These are phyloP conservation scores for Drosophila sp. DNA, from an alignment of 1,140 invertebrate genomes.

Conservation along the genomic window DNA sequence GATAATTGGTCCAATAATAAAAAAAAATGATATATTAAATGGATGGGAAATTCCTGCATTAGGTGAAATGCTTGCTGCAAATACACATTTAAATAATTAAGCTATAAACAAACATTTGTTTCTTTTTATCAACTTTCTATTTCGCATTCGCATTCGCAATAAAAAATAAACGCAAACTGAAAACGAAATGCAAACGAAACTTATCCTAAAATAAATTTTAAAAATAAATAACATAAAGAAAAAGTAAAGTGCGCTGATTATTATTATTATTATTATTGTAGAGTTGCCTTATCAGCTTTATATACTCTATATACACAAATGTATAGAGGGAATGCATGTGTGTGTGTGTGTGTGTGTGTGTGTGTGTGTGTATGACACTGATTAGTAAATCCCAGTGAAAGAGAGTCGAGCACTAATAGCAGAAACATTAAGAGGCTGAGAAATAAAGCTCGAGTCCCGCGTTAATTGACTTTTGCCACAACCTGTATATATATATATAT, in stretches of 20 bases:
- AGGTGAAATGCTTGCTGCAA: conserved; percentile 3
- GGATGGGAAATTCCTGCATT: conserved; percentile 2
- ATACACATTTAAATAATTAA: conserved; percentile 9
- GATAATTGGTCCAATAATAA: conserved; percentile 21
- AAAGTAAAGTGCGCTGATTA: conserved; percentile 53
- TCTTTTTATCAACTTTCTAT: conserved; percentile 66
- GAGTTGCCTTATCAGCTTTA: conserved; percentile 51
- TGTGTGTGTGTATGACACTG: conserved; percentile 8
- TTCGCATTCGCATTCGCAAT: conserved; percentile 51
- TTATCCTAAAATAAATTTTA: conserved; percentile 10
- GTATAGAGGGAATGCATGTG: not conserved
- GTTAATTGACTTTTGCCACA: conserved; percentile 42
- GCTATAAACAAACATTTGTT: conserved; percentile 7
- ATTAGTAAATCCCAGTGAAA: conserved; percentile 27
- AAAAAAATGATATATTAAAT: not conserved
- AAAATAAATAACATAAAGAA: not conserved
- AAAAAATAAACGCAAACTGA: not conserved
- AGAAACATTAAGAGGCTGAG: conserved; percentile 9
- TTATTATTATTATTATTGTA: conserved; percentile 29
- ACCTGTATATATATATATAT: not conserved
- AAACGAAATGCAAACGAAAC: conserved; percentile 20
- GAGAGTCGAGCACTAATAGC: not conserved
- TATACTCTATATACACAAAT: conserved; percentile 1
- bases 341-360: conserved; percentile 15
- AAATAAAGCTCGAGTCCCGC: conserved; percentile 19